Conservation (phyloP, 2,888 invertebrate species). For the Mayetiola destructor region DNA sequence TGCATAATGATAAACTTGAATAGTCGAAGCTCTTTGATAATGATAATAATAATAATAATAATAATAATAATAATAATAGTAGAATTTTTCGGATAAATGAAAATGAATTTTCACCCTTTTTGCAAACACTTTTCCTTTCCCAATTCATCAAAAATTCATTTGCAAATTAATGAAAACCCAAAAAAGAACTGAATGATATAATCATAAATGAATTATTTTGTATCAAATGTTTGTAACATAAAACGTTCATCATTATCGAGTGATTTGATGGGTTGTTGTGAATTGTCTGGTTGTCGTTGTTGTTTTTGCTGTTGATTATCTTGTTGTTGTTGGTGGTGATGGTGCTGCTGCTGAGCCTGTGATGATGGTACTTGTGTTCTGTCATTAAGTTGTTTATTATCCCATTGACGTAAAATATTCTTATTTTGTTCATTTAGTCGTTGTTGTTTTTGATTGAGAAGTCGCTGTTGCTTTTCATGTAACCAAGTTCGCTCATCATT, state of each 20-base stretch:
- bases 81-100: too few species aligned
- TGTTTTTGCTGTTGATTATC: slow-evolving; percentile 17
- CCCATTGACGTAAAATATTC: neutral
- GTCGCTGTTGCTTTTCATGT: neutral
- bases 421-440: neutral
- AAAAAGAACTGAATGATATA: too few species aligned
- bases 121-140: too few species aligned
- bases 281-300: slow-evolving; percentile 18
- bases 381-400: neutral
- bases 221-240: slow-evolving; percentile 17
- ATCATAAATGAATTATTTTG: too few species aligned
- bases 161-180: too few species aligned
- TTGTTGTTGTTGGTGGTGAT: slow-evolving; percentile 20
- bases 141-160: too few species aligned
- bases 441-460: slow-evolving; percentile 12
- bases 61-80: too few species aligned
- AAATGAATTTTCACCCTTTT: too few species aligned
- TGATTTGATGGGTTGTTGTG: slow-evolving; percentile 13
- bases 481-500: neutral
- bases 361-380: slow-evolving; percentile 18
- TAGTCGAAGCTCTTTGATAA: too few species aligned
- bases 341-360: slow-evolving; percentile 18
- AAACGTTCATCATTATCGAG: slow-evolving; percentile 23
- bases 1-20: too few species aligned
- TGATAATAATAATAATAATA: too few species aligned